Conservation (phyloP, 2,113 vertebrate species). For the Oryzias curvinotus region DNA sequence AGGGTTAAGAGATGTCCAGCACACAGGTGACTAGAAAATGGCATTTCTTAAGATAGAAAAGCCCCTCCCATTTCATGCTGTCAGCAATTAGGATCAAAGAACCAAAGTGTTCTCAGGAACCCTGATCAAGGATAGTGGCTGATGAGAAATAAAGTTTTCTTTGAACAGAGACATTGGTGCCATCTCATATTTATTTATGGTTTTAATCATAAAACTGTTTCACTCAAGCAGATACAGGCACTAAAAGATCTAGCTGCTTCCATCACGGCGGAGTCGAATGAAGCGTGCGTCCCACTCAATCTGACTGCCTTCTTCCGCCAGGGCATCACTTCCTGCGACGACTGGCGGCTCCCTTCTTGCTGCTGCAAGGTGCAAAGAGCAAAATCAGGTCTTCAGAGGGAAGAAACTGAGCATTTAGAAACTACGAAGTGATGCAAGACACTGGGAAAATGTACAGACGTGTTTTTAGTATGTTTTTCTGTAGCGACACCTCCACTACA, state of each 20-base stretch:
- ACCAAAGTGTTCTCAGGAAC: no score
- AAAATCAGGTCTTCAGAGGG: constrained; percentile 22
- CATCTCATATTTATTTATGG: no score
- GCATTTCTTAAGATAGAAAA: no score
- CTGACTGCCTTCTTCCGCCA: background rate
- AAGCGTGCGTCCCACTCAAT: constrained; percentile 12
- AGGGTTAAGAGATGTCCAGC: no score
- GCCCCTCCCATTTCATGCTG: no score
- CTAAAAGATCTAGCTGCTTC: constrained; percentile 17
- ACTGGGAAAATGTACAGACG: no score
- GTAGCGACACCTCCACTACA: no score
- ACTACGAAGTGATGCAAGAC: background rate
- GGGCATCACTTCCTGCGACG: constrained; percentile 91
- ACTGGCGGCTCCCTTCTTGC: constrained; percentile 91
- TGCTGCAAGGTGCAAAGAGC: constrained; percentile 76
- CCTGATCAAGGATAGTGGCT: no score
- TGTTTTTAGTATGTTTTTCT: no score
- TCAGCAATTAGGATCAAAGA: no score
- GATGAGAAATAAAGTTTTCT: no score
- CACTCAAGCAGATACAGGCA: constrained; percentile 17
- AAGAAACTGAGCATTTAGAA: background rate
- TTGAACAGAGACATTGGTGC: constrained; percentile 16
- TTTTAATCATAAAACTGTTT: constrained; percentile 22
- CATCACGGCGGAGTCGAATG: background rate
- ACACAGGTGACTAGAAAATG: no score